Percentiles rank a stretch among this genome's conserved stretches.
These are phyloP conservation scores for Meliscaeva auricollis DNA, from an alignment of 2,888 invertebrate genomes.

Conservation along the genomic window DNA sequence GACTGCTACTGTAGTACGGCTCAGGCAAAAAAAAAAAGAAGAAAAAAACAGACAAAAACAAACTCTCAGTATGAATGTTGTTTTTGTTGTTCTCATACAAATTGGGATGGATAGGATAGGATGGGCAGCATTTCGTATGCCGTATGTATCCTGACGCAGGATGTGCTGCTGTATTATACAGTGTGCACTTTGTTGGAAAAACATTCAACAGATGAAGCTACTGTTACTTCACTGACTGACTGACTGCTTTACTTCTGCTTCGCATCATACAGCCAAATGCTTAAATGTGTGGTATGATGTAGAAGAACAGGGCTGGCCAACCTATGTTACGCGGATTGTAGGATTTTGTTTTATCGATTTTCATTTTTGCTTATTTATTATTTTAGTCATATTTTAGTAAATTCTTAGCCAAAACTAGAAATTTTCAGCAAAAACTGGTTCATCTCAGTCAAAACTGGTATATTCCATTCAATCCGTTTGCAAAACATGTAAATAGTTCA, in stretches of 20 bases:
- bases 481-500: too few relatives aligned
- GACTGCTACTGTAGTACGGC: conserved; percentile 10
- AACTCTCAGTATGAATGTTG: conserved; percentile 50
- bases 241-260: conserved; percentile 61
- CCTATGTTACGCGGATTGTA: background rate
- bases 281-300: background rate
- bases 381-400: too few relatives aligned
- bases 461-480: too few relatives aligned
- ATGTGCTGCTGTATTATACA: conserved; percentile 48
- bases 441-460: too few relatives aligned
- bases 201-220: conserved; percentile 75
- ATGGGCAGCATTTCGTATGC: conserved; percentile 59
- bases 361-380: too few relatives aligned
- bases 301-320: background rate
- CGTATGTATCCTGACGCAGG: conserved; percentile 51
- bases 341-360: too few relatives aligned
- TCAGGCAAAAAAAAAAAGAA: background rate
- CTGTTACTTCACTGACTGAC: conserved; percentile 58
- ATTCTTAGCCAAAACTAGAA: too few relatives aligned
- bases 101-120: background rate
- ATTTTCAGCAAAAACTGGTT: too few relatives aligned
- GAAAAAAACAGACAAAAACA: conserved; percentile 27
- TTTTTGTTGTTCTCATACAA: conserved; percentile 5
- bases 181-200: conserved; percentile 74
- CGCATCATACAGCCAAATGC: conserved; percentile 39